Base-by-base conservation (phyloP, 2,888 invertebrate genomes). In the Galerucella pusilla region DNA sequence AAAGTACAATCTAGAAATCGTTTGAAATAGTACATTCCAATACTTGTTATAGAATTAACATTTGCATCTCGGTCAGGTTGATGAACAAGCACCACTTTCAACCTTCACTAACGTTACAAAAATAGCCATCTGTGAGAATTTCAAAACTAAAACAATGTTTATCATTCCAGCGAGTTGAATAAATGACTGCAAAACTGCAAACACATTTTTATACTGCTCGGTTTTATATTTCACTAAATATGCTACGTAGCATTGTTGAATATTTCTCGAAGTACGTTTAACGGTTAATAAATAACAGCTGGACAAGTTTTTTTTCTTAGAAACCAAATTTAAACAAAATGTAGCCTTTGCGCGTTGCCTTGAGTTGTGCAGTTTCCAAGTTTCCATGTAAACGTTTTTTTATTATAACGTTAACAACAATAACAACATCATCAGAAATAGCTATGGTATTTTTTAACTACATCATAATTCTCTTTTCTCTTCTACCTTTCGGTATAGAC, bases 231-330 rank as follows among this genome's bases (percentile, higher is more conserved):
- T 57, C 57, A 20, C 57, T 57, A 57, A 57, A 57, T 57, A 20
- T 57, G 57, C 57, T 57, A 57, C 16, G 57, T 57, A 57, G 57
- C 57, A 57, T 57, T 57, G 57, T 57, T 57, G 57, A 20, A 57
- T 57, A 57, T 57, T 16, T 57, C 57, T 57, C 57, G 46, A 12
- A 49, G 11, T 49, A 49, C 11, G 49, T 16, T 57, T 20, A 20
- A 57, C 57, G 10, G 57, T 57, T 57, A 20, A 57, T 57, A 57
- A 57, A 57, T 57, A 57, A 57, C 57, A 57, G 57, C 57, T 10
- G 57, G 20, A 20, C 57, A 57, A 28, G n/a, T 35, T 61, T 61
- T 61, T 61, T 61, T 61, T 61, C 61, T 9, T 35, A 61, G 61
- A 61, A 61, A 20, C 20, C 20, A 57, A 57, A 20, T 57, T 57